phyloP scores from a whole-genome alignment of 1,140 invertebrate genomes.

The Ostrea denselamellosa region DNA sequence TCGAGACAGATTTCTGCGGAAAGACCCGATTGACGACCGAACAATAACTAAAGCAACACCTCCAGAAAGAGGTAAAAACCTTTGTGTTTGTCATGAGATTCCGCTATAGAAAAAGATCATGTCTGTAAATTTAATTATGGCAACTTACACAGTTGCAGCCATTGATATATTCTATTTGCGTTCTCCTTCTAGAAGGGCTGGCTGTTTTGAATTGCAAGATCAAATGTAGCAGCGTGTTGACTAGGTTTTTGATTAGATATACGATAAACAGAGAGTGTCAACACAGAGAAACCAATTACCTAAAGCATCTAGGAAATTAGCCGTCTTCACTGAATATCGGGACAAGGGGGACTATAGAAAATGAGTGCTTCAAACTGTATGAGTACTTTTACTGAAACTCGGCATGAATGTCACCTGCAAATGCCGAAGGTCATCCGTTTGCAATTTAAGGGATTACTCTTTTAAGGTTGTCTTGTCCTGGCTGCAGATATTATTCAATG shows the following conservation, averaged over 20 bases:
- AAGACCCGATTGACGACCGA: neutral
- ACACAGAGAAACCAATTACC: neutral
- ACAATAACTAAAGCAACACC: neutral
- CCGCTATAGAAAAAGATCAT: constrained; percentile 34
- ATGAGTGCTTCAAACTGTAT: neutral
- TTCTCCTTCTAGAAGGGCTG: neutral
- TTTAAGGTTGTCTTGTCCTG: neutral
- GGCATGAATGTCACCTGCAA: constrained; percentile 4
- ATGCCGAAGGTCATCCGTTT: neutral
- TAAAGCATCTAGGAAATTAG: neutral
- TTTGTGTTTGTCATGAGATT: constrained; percentile 3
- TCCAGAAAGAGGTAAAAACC: constrained; percentile 10
- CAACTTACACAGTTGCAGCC: constrained; percentile 22
- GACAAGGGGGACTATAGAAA: neutral
- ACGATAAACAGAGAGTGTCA: constrained; percentile 19
- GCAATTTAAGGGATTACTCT: neutral
- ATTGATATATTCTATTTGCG: constrained; percentile 35
- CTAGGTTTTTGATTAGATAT: constrained; percentile 17
- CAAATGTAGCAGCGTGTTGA: constrained; percentile 28
- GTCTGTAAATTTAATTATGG: constrained; percentile 27
- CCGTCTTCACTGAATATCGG: neutral
- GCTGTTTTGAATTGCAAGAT: constrained; percentile 23
- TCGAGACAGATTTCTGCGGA: neutral
- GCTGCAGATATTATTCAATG: neutral
- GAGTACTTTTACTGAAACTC: constrained; percentile 1